Conservation (phyloP, 2,797 vertebrate species). For the Cebuella pygmaea region DNA sequence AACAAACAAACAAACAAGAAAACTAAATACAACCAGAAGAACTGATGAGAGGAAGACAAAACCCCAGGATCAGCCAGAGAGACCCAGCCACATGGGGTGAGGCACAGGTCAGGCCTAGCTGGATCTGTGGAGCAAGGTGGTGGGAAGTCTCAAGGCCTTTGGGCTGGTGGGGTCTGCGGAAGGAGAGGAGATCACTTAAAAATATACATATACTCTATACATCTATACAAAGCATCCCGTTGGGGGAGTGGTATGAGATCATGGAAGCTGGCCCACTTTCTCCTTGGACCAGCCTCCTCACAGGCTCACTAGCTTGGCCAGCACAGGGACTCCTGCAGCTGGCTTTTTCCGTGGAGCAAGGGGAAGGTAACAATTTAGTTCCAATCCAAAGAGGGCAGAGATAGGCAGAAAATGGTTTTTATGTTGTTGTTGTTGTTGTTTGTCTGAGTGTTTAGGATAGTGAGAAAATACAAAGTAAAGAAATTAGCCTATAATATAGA, state of each 20-base stretch:
- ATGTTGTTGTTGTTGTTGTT: background rate
- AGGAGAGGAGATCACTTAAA: constrained; percentile 44
- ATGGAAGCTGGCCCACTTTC: background rate
- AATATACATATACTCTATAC: constrained; percentile 76
- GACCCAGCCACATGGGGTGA: background rate
- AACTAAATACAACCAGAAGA: background rate
- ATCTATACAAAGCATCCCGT: background rate
- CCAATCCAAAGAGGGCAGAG: background rate
- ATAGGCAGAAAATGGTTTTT: background rate
- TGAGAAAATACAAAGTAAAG: constrained; percentile 1
- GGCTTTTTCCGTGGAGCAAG: background rate
- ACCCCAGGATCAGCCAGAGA: background rate
- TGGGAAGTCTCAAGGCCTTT: background rate
- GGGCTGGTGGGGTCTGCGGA: background rate
- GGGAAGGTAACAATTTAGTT: background rate
- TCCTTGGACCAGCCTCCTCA: background rate
- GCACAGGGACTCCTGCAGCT: background rate
- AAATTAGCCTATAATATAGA: background rate
- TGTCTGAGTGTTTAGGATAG: background rate
- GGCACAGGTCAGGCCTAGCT: background rate
- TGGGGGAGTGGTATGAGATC: too few species aligned
- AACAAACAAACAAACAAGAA: background rate
- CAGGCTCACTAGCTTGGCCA: background rate
- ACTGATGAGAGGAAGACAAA: background rate
- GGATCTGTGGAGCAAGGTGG: background rate